These are phyloP conservation scores for Drosophila austrosaltans DNA, from an alignment of 2,888 invertebrate species.

Conservation along the genomic window DNA sequence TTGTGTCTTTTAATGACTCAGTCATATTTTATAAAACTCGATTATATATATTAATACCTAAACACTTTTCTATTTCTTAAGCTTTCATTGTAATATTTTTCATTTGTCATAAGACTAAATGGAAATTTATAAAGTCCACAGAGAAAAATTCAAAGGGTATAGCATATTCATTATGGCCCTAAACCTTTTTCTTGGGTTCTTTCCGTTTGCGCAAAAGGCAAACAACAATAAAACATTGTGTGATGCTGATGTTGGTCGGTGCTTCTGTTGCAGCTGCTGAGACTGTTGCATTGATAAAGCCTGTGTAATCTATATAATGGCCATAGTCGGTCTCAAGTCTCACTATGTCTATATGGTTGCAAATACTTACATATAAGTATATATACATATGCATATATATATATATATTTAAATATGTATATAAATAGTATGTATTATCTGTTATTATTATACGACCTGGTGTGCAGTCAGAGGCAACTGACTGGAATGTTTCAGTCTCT, in stretches of 20 bases:
- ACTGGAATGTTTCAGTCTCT: constrained; percentile 16
- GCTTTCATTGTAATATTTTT: too few relatives aligned
- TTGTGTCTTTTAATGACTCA: too few relatives aligned
- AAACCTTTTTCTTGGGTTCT: background rate
- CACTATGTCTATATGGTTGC: constrained; percentile 18
- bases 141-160: too few relatives aligned
- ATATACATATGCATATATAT: constrained; percentile 21
- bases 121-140: too few relatives aligned
- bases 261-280: constrained; percentile 15
- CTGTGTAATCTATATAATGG: constrained; percentile 55
- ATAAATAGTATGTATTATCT: constrained; percentile 24
- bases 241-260: background rate
- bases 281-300: constrained; percentile 46
- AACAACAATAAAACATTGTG: constrained; percentile 41
- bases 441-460: constrained; percentile 48
- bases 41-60: too few relatives aligned
- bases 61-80: too few relatives aligned
- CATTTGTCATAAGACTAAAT: too few relatives aligned
- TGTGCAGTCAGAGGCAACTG: constrained; percentile 21
- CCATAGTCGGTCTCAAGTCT: constrained; percentile 48
- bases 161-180: background rate
- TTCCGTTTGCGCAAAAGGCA: constrained; percentile 13
- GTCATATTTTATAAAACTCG: too few relatives aligned
- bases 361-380: background rate
- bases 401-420: constrained; percentile 18